Evolutionary conservation across 1,140 invertebrate genomes (phyloP).

Genomic region (Bombus affinis): DNA sequence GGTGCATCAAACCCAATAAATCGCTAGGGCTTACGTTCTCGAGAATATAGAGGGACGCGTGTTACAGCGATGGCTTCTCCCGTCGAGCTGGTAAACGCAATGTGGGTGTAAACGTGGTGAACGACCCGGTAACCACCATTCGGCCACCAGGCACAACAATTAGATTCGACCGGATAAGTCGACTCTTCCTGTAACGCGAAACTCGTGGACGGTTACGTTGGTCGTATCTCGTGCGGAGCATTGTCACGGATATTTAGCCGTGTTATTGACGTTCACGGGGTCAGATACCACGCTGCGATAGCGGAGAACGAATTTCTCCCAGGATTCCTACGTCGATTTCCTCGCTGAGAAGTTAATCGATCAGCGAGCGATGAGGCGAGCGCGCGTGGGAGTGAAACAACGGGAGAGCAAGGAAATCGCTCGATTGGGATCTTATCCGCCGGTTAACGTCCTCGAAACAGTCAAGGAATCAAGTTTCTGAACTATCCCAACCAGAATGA

Average conservation of each 20-base stretch:
- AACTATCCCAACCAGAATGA: no score
- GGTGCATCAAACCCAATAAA: slow-evolving; percentile 35
- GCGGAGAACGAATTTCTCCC: background rate
- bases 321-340: background rate
- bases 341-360: slow-evolving; percentile 27
- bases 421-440: background rate
- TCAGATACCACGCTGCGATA: slow-evolving; percentile 27
- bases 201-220: slow-evolving; percentile 64
- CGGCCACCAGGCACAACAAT: slow-evolving; percentile 73
- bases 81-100: background rate
- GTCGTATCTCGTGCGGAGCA: slow-evolving; percentile 42
- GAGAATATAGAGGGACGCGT: slow-evolving; percentile 2
- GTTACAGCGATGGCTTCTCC: slow-evolving; percentile 20
- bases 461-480: no score
- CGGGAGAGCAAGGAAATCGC: background rate
- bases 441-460: background rate
- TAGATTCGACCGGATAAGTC: slow-evolving; percentile 71
- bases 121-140: slow-evolving; percentile 67
- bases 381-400: background rate
- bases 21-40: slow-evolving; percentile 15
- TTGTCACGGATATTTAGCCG: slow-evolving; percentile 57
- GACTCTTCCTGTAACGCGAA: slow-evolving; percentile 75
- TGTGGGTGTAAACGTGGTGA: slow-evolving; percentile 62
- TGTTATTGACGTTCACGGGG: slow-evolving; percentile 39
- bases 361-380: background rate